Conservation (phyloP, 2,797 vertebrate species). For the Morus bassanus region DNA sequence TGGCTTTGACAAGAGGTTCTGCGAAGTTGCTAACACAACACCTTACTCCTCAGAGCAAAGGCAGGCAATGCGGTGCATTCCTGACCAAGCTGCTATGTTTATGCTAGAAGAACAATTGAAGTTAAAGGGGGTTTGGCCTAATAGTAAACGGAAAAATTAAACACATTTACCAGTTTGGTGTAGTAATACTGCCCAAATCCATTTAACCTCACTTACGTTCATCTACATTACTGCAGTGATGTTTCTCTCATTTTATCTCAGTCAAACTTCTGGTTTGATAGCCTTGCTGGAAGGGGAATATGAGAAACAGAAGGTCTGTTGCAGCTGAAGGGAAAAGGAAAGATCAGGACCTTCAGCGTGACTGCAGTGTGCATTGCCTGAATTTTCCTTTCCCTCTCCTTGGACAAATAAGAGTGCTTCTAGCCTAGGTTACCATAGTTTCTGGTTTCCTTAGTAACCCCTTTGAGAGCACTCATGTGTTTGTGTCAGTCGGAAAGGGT, state of each 20-base stretch:
- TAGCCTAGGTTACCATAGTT: slow-evolving; percentile 64
- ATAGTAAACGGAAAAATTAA: neutral
- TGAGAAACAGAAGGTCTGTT: neutral
- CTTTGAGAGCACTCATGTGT: slow-evolving; percentile 10
- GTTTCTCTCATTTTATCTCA: neutral
- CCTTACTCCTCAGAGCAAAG: neutral
- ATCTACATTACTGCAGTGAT: neutral
- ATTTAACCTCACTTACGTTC: neutral
- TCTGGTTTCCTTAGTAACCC: slow-evolving; percentile 72
- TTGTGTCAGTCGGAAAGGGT: slow-evolving; percentile 24
- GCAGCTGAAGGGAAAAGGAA: slow-evolving; percentile 7
- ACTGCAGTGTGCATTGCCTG: neutral
- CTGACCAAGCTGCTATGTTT: neutral
- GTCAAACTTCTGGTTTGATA: neutral
- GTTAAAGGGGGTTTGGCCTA: neutral
- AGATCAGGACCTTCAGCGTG: slow-evolving; percentile 13
- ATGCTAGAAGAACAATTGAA: neutral
- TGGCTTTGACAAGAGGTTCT: neutral
- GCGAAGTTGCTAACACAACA: neutral
- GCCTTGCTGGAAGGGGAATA: neutral
- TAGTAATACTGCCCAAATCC: neutral
- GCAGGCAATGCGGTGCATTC: neutral
- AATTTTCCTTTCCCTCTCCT: slow-evolving; percentile 45
- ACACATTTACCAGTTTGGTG: neutral
- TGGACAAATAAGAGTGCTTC: slow-evolving; percentile 48